A percentile compares a stretch with the other conserved stretches of the same genome.
These are phyloP conservation scores for Perca flavescens DNA, from an alignment of 2,113 vertebrate species.

Conservation along the genomic window DNA sequence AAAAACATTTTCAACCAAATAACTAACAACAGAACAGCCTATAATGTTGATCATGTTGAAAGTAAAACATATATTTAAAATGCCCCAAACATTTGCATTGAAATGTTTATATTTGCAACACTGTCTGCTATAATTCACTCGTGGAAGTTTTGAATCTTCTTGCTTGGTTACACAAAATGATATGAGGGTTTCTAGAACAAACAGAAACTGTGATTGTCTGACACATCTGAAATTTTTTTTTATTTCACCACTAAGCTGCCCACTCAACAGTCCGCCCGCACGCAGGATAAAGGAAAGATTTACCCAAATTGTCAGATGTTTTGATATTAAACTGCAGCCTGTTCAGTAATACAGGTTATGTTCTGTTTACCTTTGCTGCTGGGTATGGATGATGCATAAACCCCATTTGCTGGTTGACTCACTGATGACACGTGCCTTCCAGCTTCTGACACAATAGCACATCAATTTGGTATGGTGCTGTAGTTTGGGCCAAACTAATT, in stretches of 20 bases:
- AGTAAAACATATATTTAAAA: conserved; percentile 1
- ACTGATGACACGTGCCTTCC: conserved; percentile 73
- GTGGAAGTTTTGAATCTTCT: conserved; percentile 5
- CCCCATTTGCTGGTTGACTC: conserved; percentile 69
- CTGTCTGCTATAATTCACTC: conserved; percentile 21
- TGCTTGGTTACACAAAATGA: conserved; percentile 28
- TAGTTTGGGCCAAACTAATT: conserved; percentile 40
- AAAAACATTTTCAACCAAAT: conserved; percentile 21
- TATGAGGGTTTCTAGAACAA: conserved; percentile 35
- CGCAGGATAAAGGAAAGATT: conserved; percentile 25
- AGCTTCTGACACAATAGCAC: conserved; percentile 46
- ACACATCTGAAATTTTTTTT: conserved; percentile 27
- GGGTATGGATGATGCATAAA: conserved; percentile 73
- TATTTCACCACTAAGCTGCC: conserved; percentile 8
- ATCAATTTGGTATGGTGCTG: conserved; percentile 55
- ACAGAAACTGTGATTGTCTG: conserved; percentile 33
- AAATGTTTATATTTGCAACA: conserved; percentile 9
- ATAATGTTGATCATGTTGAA: conserved; percentile 19
- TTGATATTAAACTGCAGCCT: conserved; percentile 57
- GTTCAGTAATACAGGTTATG: conserved; percentile 71
- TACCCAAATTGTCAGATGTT: conserved; percentile 57
- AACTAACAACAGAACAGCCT: conserved; percentile 30
- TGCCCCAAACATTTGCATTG: conserved; percentile 12
- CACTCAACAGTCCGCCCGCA: conserved; percentile 30
- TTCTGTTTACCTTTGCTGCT: conserved; percentile 74